Conservation (phyloP, 2,797 vertebrate genomes). For the Siniperca scherzeri region DNA sequence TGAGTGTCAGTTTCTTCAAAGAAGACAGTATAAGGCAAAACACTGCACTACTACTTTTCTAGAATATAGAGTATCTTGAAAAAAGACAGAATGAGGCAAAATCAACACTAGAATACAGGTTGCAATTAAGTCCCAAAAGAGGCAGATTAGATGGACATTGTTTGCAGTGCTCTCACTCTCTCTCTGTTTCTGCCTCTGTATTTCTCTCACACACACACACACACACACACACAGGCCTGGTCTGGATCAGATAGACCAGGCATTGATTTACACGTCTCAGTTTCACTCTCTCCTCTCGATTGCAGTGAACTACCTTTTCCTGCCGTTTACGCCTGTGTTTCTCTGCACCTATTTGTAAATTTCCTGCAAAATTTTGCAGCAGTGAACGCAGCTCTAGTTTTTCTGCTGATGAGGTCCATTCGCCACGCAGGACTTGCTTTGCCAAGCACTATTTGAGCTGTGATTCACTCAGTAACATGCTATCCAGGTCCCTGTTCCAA, state of each 20-base stretch:
- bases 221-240: conserved; percentile 32
- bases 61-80: background rate
- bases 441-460: conserved; percentile 79
- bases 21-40: too few species aligned
- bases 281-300: conserved; percentile 58
- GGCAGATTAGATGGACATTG: conserved; percentile 23
- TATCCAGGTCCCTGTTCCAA: conserved; percentile 48
- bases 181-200: background rate
- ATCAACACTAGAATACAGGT: background rate
- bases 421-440: conserved; percentile 71
- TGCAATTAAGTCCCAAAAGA: background rate
- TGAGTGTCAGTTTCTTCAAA: background rate
- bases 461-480: conserved; percentile 77
- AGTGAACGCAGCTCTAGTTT: conserved; percentile 61
- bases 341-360: conserved; percentile 70
- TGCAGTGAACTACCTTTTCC: conserved; percentile 50
- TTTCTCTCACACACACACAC: conserved; percentile 27
- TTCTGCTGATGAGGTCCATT: conserved; percentile 79
- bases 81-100: background rate
- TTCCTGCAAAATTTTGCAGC: conserved; percentile 76
- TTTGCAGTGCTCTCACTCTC: conserved; percentile 12
- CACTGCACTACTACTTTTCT: background rate
- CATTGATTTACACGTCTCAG: conserved; percentile 72
- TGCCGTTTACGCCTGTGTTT: conserved; percentile 43
- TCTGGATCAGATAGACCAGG: conserved; percentile 58